phyloP scores from a whole-genome alignment of 2,797 vertebrate species.

The Carcharodon carcharias region DNA sequence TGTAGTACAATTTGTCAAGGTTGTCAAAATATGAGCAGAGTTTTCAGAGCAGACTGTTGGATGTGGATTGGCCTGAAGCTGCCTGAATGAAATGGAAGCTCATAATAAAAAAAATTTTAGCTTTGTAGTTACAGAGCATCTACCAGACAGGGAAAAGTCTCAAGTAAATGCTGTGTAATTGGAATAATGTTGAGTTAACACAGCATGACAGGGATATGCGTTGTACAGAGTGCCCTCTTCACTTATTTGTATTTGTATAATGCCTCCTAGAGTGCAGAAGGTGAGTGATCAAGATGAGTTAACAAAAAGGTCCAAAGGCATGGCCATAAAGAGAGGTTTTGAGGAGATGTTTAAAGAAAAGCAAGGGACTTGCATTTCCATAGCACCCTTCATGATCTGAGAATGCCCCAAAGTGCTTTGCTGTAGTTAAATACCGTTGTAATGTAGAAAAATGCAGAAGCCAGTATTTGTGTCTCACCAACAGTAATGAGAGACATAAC shows the following conservation, averaged over 20 bases:
- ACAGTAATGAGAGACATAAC: neutral
- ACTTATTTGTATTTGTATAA: neutral
- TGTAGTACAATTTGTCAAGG: no score
- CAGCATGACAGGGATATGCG: neutral
- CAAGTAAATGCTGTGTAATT: neutral
- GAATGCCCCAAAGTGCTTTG: neutral
- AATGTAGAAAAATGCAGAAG: no score
- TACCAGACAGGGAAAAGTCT: neutral
- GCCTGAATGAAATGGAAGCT: neutral
- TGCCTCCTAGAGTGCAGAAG: neutral
- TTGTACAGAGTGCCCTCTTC: neutral
- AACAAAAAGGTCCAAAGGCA: neutral
- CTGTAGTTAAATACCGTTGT: neutral
- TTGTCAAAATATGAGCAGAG: no score
- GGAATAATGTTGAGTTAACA: neutral
- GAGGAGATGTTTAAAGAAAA: neutral
- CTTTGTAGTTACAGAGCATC: neutral
- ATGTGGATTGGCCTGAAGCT: neutral
- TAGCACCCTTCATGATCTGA: neutral
- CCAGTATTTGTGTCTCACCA: neutral
- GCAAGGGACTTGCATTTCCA: neutral
- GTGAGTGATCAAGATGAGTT: neutral
- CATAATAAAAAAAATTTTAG: neutral
- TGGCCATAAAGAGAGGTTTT: neutral
- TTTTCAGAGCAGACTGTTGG: neutral